A percentile compares a stretch with the other conserved stretches of the same genome.
Evolutionary conservation across 1,140 invertebrate genomes (phyloP).

Genomic region (Drosophila parabipectinata): DNA sequence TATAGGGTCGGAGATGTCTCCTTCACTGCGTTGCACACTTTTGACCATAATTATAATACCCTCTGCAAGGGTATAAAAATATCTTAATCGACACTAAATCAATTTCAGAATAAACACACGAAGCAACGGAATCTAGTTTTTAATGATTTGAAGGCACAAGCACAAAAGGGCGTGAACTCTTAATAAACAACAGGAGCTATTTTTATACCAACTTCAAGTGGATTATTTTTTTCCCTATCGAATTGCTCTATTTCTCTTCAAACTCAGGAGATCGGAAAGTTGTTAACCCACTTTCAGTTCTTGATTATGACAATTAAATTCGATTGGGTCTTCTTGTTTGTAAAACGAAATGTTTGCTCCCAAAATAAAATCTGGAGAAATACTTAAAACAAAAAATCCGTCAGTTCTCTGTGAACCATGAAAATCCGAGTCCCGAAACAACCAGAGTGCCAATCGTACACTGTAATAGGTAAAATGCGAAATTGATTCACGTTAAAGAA

Average conservation of each 20-base stretch:
- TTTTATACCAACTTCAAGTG: not conserved
- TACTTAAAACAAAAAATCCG: too few relatives aligned
- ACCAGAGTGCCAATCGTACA: not conserved
- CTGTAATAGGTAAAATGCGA: constrained; percentile 6
- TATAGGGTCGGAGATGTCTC: too few relatives aligned
- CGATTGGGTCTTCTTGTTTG: not conserved
- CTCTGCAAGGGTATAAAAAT: too few relatives aligned
- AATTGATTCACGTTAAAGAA: constrained; percentile 23
- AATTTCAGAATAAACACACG: not conserved
- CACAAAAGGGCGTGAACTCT: not conserved
- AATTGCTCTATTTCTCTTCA: not conserved
- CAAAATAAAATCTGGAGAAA: too few relatives aligned
- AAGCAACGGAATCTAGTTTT: not conserved
- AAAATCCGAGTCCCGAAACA: too few relatives aligned
- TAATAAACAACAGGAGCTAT: not conserved
- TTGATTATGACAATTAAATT: too few relatives aligned
- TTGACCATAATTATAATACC: too few relatives aligned
- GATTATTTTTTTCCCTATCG: not conserved
- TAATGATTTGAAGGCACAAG: not conserved
- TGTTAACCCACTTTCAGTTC: not conserved
- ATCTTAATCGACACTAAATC: not conserved
- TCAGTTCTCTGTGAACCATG: too few relatives aligned
- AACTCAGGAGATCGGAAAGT: not conserved
- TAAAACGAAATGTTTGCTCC: not conserved
- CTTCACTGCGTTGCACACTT: too few relatives aligned